Conservation (phyloP, 2,113 vertebrate species). For the Ondatra zibethicus region DNA sequence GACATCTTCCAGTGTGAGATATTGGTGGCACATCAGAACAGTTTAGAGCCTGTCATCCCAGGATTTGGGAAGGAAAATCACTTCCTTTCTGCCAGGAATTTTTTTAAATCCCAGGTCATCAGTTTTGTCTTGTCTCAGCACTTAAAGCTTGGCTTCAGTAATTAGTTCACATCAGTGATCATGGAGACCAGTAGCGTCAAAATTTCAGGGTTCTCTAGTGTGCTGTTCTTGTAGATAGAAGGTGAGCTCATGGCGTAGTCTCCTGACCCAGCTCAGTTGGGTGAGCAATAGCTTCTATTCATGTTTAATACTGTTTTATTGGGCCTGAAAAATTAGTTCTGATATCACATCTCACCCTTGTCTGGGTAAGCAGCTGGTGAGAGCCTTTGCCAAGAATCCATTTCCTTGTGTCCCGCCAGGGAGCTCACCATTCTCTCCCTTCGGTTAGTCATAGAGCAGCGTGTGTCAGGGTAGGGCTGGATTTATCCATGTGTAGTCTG, state of each 20-base stretch:
- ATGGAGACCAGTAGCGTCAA: background rate
- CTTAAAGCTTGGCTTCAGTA: background rate
- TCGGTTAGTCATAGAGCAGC: background rate
- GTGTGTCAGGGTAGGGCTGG: too few species aligned
- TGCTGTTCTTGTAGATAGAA: background rate
- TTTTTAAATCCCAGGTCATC: too few species aligned
- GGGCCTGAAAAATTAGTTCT: background rate
- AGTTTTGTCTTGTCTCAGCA: background rate
- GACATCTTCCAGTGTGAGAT: background rate
- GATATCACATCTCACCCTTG: background rate
- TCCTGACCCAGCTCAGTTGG: background rate
- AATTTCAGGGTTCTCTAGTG: background rate
- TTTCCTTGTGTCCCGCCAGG: background rate
- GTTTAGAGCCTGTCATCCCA: background rate
- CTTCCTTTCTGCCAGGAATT: background rate
- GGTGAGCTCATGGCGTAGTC: background rate
- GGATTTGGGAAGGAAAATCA: background rate
- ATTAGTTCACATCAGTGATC: background rate
- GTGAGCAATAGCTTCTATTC: background rate
- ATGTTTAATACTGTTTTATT: background rate
- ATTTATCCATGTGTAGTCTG: background rate
- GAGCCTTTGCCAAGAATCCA: background rate
- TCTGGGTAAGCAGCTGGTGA: background rate
- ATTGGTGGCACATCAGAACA: background rate
- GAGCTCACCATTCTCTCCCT: too few species aligned